Base-by-base conservation (phyloP, 2,113 vertebrate species). In the Solea solea region DNA sequence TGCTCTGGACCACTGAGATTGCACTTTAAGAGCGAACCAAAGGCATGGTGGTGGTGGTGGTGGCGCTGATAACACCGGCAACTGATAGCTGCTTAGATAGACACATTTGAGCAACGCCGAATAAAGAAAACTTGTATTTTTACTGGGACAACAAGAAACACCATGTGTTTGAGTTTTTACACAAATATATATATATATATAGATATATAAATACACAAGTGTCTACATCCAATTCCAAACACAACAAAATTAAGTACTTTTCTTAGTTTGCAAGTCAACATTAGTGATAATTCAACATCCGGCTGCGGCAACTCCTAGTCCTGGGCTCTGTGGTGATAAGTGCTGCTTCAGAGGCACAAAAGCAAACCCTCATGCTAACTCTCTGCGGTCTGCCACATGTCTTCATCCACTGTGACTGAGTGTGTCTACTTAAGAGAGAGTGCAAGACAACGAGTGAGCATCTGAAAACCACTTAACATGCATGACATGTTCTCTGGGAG, bases 401-500 rank as follows among this genome's bases (percentile, higher is more conserved):
- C 67, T 76, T 64, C 5, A 64, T 54, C 40, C 57, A 5, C 57
- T n/a, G 57, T 44, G 56, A 16, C 14, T 69, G 58, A 58, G 75
- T 54, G 48, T 73, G 39, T 75, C 46, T 60, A 65, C 53, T 82
- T 76, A 69, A 69, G 69, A 78, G 69, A 25, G 54, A 71, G 62
- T 8, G 13, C 3, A 59, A 76, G 78, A 57, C 56, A 66, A 87
- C 79, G 64, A 69, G 76, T 0, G 72, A 89, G 78, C 79, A 85
- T 90, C 84, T 67, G 73, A 80, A 82, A 86, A 76, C 70, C 86
- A 90, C 91, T 92, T 92, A 91, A 90, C 84, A 92, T 91, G 89
- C 90, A 89, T 83, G 84, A 82, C 86, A 85, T 86, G 90, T 87
- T 88, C 84, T 87, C 83, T 10, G 5, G 84, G 86, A 92, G 90